Evolutionary conservation across 1,140 invertebrate genomes (phyloP).

Genomic region (Matsumurasca onukii): DNA sequence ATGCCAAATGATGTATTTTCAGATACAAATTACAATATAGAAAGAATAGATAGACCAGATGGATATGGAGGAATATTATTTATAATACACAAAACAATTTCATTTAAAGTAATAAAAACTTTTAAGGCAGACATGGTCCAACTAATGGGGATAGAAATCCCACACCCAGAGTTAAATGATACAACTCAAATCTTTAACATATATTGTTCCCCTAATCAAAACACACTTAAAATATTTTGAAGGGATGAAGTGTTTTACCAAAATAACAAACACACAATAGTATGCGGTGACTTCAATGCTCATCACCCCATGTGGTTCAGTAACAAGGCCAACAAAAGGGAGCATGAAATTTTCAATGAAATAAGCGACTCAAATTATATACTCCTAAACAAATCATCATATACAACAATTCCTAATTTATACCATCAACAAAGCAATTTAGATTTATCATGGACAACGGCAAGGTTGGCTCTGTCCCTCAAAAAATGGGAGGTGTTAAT

Average conservation of each 20-base stretch:
- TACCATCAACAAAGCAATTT: neutral
- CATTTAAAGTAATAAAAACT: neutral
- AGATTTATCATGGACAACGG: neutral
- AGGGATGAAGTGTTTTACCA: neutral
- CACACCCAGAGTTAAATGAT: neutral
- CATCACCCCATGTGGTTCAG: neutral
- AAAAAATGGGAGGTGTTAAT: neutral
- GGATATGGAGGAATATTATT: neutral
- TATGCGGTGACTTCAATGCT: constrained; percentile 17
- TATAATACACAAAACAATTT: neutral
- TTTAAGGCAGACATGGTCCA: neutral
- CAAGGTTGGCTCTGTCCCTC: neutral
- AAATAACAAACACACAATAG: neutral
- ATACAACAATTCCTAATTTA: neutral
- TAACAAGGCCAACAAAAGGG: neutral
- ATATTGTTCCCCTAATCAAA: neutral
- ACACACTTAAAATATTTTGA: neutral
- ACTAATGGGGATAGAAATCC: neutral
- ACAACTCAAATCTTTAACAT: neutral
- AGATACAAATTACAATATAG: neutral
- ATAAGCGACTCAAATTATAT: neutral
- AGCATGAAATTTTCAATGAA: neutral
- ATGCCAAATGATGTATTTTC: neutral
- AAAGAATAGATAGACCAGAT: neutral
- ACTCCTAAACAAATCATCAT: neutral